Percentiles rank a stretch among this genome's conserved stretches.
phyloP scores from a whole-genome alignment of 2,888 invertebrate species.

The Drosophila hamatofila region DNA sequence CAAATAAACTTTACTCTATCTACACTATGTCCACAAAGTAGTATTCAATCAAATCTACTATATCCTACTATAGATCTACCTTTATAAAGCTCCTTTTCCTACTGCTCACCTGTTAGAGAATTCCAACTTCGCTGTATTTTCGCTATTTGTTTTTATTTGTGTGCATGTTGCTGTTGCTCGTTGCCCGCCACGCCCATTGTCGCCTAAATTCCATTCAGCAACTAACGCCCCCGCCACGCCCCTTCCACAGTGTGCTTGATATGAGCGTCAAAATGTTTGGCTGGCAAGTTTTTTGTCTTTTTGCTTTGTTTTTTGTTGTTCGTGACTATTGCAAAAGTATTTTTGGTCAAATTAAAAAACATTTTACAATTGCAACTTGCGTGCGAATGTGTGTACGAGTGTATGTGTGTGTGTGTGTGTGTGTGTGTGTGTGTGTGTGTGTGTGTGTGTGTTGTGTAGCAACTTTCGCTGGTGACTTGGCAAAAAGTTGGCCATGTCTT shows the following conservation, averaged over 20 bases:
- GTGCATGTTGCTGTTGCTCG: background rate
- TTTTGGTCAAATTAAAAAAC: conserved; percentile 78
- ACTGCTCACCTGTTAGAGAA: background rate
- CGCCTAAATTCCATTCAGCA: conserved; percentile 6
- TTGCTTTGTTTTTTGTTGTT: conserved; percentile 24
- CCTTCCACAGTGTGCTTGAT: conserved; percentile 12
- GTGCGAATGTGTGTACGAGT: conserved; percentile 19
- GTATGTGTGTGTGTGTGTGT: conserved; percentile 24
- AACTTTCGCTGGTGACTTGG: conserved; percentile 60
- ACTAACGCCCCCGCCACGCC: conserved; percentile 1
- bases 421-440: conserved; percentile 25
- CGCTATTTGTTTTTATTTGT: background rate
- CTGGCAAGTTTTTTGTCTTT: conserved; percentile 37
- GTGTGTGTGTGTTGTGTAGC: conserved; percentile 31
- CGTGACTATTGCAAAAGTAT: conserved; percentile 73
- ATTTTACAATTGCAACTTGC: conserved; percentile 69
- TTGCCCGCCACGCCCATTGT: conserved; percentile 13
- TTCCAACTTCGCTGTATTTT: background rate
- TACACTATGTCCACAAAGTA: no score
- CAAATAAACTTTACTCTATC: no score
- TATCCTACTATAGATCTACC: background rate
- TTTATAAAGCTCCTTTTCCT: background rate
- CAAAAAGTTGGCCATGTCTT: conserved; percentile 58
- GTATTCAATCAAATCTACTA: no score
- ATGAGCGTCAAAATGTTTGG: conserved; percentile 48